Percentiles rank a stretch among this genome's conserved stretches.
phyloP scores from a whole-genome alignment of 64 coral and sea anemone genomes.

The Montipora capricornis region DNA sequence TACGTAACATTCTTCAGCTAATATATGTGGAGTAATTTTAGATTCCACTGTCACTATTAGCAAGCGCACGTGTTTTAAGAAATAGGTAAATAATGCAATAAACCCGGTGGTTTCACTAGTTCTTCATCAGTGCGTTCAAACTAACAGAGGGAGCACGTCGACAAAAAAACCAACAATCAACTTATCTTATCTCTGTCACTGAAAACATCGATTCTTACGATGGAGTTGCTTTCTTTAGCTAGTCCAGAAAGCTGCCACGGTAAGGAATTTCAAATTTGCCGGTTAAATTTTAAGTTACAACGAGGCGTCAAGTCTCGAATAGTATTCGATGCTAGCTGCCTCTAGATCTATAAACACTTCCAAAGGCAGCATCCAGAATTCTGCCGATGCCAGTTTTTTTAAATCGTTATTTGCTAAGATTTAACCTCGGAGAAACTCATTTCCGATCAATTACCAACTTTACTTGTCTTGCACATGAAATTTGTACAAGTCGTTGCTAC shows the following conservation, averaged over 20 bases:
- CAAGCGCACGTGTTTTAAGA: constrained; percentile 4
- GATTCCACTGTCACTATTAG: neutral
- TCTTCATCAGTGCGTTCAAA: neutral
- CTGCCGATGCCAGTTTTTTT: too few relatives aligned
- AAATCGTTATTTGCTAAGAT: too few relatives aligned
- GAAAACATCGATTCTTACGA: neutral
- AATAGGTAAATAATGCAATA: neutral
- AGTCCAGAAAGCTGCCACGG: constrained; percentile 19
- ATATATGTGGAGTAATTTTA: neutral
- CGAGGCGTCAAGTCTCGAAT: too few relatives aligned
- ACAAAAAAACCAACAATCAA: neutral
- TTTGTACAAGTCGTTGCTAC: too few relatives aligned
- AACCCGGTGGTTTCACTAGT: neutral
- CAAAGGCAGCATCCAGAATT: too few relatives aligned
- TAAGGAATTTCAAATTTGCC: constrained; percentile 8
- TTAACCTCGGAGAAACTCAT: neutral
- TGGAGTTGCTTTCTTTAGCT: constrained; percentile 22
- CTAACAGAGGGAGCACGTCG: neutral
- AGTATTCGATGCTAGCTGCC: too few relatives aligned
- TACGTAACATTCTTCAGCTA: constrained; percentile 23
- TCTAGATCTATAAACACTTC: too few relatives aligned
- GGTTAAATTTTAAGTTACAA: neutral
- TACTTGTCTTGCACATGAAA: too few relatives aligned
- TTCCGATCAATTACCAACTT: neutral
- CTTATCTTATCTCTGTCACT: neutral